These are phyloP conservation scores for Aurelia aurita complex sp. Pacific DNA, from an alignment of 30 jellyfish, hydroid and myxozoan species.

Conservation along the genomic window DNA sequence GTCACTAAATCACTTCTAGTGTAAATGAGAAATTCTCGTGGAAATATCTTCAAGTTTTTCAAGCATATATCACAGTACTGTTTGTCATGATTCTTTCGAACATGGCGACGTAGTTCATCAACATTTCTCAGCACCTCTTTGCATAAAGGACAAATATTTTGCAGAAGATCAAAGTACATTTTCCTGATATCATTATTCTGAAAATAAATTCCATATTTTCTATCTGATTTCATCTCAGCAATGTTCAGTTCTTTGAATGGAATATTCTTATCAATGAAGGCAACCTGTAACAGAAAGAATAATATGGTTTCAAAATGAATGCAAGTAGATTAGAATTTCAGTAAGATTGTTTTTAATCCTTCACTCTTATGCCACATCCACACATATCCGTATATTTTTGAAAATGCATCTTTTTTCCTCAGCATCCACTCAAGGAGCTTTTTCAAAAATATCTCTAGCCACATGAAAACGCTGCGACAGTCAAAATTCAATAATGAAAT, in stretches of 20 bases:
- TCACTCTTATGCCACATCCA: too few species aligned
- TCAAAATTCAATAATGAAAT: too few species aligned
- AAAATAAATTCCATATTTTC: conserved; percentile 78
- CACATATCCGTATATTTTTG: too few species aligned
- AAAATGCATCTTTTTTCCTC: too few species aligned
- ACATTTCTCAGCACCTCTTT: conserved; percentile 19
- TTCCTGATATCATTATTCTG: conserved; percentile 30
- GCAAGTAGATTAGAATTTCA: too few species aligned
- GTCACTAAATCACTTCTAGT: conserved; percentile 69
- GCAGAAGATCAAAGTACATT: conserved; percentile 55
- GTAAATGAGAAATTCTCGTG: conserved; percentile 74
- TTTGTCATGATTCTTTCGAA: conserved; percentile 78
- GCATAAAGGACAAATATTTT: conserved; percentile 63
- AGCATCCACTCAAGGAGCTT: too few species aligned
- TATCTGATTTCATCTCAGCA: conserved; percentile 15
- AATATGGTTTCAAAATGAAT: too few species aligned
- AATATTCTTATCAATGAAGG: conserved; percentile 33
- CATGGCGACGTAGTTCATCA: conserved; percentile 76
- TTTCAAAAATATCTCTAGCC: too few species aligned
- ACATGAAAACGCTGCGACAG: too few species aligned
- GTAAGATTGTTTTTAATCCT: too few species aligned
- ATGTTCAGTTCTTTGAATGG: conserved; percentile 54
- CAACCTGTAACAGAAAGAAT: conserved; percentile 53
- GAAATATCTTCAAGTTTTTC: conserved; percentile 76
- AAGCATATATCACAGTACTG: conserved; percentile 86